A percentile compares a stretch with the other conserved stretches of the same genome.
Evolutionary conservation across 2,888 invertebrate species (phyloP).

Genomic region (Girardia tigrina): DNA sequence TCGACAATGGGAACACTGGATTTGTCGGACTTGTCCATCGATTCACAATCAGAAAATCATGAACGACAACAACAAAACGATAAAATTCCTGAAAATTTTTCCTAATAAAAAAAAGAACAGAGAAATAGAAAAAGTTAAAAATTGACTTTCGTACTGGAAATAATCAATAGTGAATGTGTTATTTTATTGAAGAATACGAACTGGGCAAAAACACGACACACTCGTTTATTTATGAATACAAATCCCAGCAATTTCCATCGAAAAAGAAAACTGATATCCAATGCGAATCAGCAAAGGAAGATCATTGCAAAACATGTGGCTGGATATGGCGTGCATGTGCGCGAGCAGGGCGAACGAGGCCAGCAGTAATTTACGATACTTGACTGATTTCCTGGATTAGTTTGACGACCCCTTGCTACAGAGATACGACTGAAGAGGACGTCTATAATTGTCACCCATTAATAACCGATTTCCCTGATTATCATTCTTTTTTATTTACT

Average conservation of each 20-base stretch:
- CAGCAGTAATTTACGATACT: too few relatives aligned
- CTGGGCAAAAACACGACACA: neutral
- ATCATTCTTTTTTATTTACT: too few relatives aligned
- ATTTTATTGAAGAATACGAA: neutral
- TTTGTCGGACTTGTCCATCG: neutral
- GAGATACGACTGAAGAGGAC: too few relatives aligned
- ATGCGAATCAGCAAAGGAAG: neutral
- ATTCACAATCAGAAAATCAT: neutral
- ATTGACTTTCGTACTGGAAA: neutral
- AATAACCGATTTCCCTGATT: too few relatives aligned
- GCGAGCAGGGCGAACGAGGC: too few relatives aligned
- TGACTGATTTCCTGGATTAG: too few relatives aligned
- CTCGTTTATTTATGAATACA: neutral
- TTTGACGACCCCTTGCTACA: too few relatives aligned
- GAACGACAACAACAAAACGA: neutral
- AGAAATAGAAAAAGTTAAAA: neutral
- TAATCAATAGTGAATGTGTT: neutral
- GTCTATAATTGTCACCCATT: too few relatives aligned
- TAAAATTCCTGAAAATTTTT: neutral
- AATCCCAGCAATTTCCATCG: neutral
- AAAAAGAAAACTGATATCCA: neutral
- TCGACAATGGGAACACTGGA: neutral
- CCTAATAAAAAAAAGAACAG: too few relatives aligned
- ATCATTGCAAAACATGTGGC: neutral
- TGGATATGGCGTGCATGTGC: too few relatives aligned